Base-by-base conservation (phyloP, 2,113 vertebrate species). In the Labeo rohita region DNA sequence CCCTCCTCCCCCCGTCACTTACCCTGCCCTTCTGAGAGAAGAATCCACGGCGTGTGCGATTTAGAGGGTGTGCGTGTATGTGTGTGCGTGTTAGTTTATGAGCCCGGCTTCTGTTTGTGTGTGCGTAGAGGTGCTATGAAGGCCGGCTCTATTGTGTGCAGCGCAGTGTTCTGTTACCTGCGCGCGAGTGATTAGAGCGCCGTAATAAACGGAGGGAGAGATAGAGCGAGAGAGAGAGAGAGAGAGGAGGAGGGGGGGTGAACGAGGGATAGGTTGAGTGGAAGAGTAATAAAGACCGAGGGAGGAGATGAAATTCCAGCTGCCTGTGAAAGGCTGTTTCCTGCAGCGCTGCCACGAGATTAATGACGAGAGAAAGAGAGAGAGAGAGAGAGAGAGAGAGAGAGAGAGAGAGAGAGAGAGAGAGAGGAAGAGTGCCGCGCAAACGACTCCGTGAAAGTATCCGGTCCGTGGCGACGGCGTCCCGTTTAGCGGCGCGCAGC, bases 301-400 rank as follows among this genome's bases (percentile, higher is more conserved):
- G 84, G 76, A 86, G 84, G 88, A 90, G 88, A 86, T 89, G 89
- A 89, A 89, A 88, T 89, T 89, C 89, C 89, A 89, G 89, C 89
- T 89, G 89, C 89, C 86, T 85, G 80, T 70, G 86, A 86, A 87
- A 86, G 83, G 47, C 79, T 84, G 84, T 84, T 85, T 88, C 87
- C 87, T 88, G 59, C 84, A 83, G 80, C 81, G 84, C 73, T 81
- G 78, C 79, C 65, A 74, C 54, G 86, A 89, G 80, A 88, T 84
- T 86, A 86, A 86, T 84, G 89, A 81, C 75, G 87, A 86, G 86
- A 87, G 88, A 83, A 45, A 83, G 6, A 68, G 84, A 74, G 39
- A 75, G 80, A 56, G 39, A 85, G 61, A 65, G 75, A 77, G 81
- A 72, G 72, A 80, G 52, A 56, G 79, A 84, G 76, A 39, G 72